phyloP scores from a whole-genome alignment of 2,113 vertebrate genomes.

The Oxygymnocypris stewartii region DNA sequence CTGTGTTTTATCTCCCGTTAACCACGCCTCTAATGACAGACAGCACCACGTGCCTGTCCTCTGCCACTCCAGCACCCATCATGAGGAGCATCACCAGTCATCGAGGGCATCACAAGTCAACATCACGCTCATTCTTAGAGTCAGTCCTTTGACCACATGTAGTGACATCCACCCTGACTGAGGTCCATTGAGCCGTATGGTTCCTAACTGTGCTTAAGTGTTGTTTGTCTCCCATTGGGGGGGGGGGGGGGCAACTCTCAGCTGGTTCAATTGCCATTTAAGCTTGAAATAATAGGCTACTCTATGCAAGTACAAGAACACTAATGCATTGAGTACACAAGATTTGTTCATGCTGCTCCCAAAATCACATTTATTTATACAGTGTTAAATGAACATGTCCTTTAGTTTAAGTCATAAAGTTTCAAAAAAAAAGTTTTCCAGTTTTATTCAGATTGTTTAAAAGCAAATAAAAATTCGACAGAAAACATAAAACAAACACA shows the following conservation, averaged over 20 bases:
- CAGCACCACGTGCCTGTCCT: constrained; percentile 75
- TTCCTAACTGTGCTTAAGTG: neutral
- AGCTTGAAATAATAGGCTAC: too few species aligned
- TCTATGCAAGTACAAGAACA: neutral
- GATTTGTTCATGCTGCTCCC: too few species aligned
- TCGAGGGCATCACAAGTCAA: neutral
- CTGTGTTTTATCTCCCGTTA: constrained; percentile 86
- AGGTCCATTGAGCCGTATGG: neutral
- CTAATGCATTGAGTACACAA: too few species aligned
- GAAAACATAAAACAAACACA: too few species aligned
- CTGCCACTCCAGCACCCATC: constrained; percentile 69
- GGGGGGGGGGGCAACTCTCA: too few species aligned
- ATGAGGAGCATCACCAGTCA: neutral
- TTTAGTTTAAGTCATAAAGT: neutral
- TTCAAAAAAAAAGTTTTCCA: neutral
- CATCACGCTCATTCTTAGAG: neutral
- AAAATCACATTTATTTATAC: neutral
- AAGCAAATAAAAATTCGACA: neutral
- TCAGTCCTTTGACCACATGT: neutral
- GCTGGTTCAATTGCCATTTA: too few species aligned
- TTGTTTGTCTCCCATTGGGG: neutral
- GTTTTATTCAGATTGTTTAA: neutral
- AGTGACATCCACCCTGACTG: neutral
- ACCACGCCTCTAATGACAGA: constrained; percentile 83
- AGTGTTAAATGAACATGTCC: neutral